These are phyloP conservation scores for Hermetia illucens DNA, from an alignment of 1,140 invertebrate species.

Conservation along the genomic window DNA sequence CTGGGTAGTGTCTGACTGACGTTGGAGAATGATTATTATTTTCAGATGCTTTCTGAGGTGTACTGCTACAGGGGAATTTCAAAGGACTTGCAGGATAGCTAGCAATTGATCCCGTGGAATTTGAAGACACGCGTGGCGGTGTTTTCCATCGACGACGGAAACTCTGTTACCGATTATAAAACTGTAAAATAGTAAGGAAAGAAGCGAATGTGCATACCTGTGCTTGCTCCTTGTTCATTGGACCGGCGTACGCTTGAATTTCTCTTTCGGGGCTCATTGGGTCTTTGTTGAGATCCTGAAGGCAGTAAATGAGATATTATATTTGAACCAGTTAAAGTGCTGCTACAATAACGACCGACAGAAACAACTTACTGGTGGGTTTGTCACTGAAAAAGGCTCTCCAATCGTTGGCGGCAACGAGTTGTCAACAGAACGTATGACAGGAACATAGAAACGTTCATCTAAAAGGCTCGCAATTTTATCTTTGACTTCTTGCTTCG, in stretches of 20 bases:
- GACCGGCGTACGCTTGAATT: slow-evolving; percentile 70
- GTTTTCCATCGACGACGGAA: slow-evolving; percentile 73
- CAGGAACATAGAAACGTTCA: slow-evolving; percentile 71
- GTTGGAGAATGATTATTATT: too few species aligned
- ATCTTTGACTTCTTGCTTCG: slow-evolving; percentile 28
- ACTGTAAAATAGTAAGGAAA: not conserved
- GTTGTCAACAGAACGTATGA: slow-evolving; percentile 59
- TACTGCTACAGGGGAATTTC: not conserved
- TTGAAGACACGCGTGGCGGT: slow-evolving; percentile 41
- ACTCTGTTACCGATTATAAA: slow-evolving; percentile 17
- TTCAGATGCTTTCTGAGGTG: slow-evolving; percentile 5
- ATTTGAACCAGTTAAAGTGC: not conserved
- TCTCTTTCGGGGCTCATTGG: slow-evolving; percentile 50
- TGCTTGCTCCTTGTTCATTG: slow-evolving; percentile 63
- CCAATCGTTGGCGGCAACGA: slow-evolving; percentile 56
- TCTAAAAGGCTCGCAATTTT: slow-evolving; percentile 47
- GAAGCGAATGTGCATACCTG: slow-evolving; percentile 3
- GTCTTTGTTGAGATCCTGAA: slow-evolving; percentile 44
- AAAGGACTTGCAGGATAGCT: too few species aligned
- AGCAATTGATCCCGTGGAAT: slow-evolving; percentile 14
- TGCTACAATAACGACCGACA: not conserved
- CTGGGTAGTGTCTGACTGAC: too few species aligned
- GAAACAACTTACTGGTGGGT: slow-evolving; percentile 40
- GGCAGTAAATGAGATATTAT: slow-evolving; percentile 12
- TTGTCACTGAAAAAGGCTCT: slow-evolving; percentile 50